Conservation (phyloP, 2,797 vertebrate species). For the Echeneis naucrates region DNA sequence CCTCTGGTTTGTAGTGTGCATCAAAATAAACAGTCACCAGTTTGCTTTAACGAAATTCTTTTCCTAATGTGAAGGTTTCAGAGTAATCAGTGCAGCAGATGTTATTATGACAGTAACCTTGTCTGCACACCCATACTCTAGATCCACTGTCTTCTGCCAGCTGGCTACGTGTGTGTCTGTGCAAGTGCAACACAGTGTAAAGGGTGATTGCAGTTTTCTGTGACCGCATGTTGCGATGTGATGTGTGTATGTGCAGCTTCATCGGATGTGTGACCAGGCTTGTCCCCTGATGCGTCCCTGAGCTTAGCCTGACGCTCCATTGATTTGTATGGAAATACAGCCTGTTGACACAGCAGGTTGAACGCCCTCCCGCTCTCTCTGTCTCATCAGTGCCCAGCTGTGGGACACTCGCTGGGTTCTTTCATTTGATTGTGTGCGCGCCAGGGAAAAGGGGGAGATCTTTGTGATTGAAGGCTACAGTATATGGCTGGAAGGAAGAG, state of each 20-base stretch:
- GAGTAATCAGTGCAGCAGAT: constrained; percentile 41
- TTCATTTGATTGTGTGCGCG: constrained; percentile 65
- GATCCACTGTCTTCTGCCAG: constrained; percentile 50
- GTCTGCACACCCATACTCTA: constrained; percentile 40
- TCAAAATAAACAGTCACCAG: not conserved
- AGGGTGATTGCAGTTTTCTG: constrained; percentile 66
- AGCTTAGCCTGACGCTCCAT: constrained; percentile 73
- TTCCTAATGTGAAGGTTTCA: constrained; percentile 23
- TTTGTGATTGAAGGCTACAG: constrained; percentile 39
- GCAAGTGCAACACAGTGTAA: constrained; percentile 36
- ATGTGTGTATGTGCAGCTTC: constrained; percentile 42
- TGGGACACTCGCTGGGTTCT: constrained; percentile 63
- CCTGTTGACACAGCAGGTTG: constrained; percentile 78
- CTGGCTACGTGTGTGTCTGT: constrained; percentile 42
- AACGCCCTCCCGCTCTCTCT: constrained; percentile 53
- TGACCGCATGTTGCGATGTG: constrained; percentile 48
- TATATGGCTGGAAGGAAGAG: constrained; percentile 17
- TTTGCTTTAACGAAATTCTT: constrained; percentile 31
- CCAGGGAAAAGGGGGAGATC: not conserved
- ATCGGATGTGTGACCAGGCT: constrained; percentile 65
- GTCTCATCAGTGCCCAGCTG: constrained; percentile 76
- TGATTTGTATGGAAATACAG: constrained; percentile 85
- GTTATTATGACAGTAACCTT: constrained; percentile 59
- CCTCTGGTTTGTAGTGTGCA: too few species aligned
- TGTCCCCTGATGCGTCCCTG: constrained; percentile 68